A percentile compares a stretch with the other conserved stretches of the same genome.
Conservation (phyloP, 2,797 vertebrate species). For the Takifugu ocellatus region DNA sequence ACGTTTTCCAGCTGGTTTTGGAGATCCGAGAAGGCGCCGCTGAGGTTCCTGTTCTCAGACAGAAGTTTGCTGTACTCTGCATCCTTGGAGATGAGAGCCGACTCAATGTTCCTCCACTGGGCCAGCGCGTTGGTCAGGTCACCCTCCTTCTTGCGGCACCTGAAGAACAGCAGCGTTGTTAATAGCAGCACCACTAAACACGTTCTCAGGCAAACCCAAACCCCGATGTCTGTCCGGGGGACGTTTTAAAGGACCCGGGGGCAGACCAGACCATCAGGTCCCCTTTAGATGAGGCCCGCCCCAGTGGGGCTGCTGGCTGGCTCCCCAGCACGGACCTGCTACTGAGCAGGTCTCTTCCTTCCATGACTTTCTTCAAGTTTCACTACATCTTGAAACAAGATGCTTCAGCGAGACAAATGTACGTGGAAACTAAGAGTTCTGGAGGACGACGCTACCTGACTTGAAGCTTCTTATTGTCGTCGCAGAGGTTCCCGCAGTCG, state of each 20-base stretch:
- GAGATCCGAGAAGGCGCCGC: slow-evolving; percentile 62
- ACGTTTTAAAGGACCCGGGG: too few species aligned
- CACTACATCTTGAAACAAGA: too few species aligned
- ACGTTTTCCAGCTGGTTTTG: slow-evolving; percentile 72
- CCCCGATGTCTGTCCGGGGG: too few species aligned
- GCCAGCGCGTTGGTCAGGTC: slow-evolving; percentile 67
- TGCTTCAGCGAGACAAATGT: too few species aligned
- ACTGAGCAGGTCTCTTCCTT: too few species aligned
- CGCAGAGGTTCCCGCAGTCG: slow-evolving; percentile 67
- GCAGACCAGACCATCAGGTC: too few species aligned
- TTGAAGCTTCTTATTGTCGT: slow-evolving; percentile 74
- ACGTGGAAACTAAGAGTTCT: too few species aligned
- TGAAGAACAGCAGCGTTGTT: slow-evolving; percentile 33
- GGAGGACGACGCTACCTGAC: slow-evolving; percentile 61
- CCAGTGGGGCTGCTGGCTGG: too few species aligned
- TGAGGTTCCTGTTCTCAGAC: slow-evolving; percentile 62
- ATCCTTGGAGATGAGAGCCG: slow-evolving; percentile 71
- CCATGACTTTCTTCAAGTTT: too few species aligned
- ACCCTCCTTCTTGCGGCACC: slow-evolving; percentile 78
- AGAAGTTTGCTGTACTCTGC: slow-evolving; percentile 71
- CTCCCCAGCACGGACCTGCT: too few species aligned
- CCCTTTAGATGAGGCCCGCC: too few species aligned
- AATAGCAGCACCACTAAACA: neutral
- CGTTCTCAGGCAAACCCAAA: neutral
- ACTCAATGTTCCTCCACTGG: slow-evolving; percentile 72